phyloP scores from a whole-genome alignment of 2,888 invertebrate species.

The Sturmia bella region DNA sequence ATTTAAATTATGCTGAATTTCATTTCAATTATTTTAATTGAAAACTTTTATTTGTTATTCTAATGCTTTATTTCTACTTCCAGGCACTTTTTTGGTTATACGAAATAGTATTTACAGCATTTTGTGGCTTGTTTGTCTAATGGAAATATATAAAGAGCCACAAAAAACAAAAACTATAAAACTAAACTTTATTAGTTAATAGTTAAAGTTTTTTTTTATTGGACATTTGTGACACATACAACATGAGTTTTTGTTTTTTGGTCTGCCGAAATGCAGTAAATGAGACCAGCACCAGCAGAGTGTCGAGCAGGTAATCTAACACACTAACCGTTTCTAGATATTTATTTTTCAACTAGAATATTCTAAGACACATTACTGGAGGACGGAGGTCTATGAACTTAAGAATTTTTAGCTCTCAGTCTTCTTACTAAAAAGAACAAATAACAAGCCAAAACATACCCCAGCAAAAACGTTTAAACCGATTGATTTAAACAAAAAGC shows the following conservation, averaged over 20 bases:
- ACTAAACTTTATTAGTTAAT: conserved; percentile 53
- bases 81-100: conserved; percentile 13
- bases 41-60: conserved; percentile 61
- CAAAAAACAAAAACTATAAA: conserved; percentile 24
- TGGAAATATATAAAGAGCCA: conserved; percentile 16
- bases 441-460: conserved; percentile 67
- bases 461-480: conserved; percentile 16
- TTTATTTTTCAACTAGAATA: background rate
- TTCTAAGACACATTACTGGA: no score
- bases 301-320: conserved; percentile 33
- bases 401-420: no score
- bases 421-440: background rate
- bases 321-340: background rate
- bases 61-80: conserved; percentile 41
- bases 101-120: conserved; percentile 27
- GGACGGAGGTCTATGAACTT: no score
- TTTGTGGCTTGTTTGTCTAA: conserved; percentile 60
- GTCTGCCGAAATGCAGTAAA: background rate
- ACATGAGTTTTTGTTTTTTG: conserved; percentile 16
- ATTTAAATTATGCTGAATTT: conserved; percentile 61
- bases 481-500: background rate
- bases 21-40: conserved; percentile 64
- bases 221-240: conserved; percentile 51
- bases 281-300: background rate
- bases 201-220: conserved; percentile 38